Conservation (phyloP, 1,140 invertebrate genomes). For the Drosophila jambulina region DNA sequence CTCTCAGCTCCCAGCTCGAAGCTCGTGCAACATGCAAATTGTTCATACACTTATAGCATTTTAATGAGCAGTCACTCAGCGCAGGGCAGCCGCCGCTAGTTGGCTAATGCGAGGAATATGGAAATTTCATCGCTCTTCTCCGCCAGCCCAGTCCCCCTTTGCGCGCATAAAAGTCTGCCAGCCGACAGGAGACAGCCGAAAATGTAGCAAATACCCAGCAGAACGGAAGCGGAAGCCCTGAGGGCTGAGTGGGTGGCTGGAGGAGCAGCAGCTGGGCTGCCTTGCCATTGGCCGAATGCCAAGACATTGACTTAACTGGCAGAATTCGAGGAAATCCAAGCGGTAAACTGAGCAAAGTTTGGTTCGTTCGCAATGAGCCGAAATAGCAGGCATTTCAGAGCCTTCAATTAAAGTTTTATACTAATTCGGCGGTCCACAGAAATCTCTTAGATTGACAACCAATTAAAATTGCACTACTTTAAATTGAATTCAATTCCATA, state of each 20-base stretch:
- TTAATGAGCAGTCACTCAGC: slow-evolving; percentile 61
- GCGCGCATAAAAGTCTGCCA: slow-evolving; percentile 29
- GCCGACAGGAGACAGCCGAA: slow-evolving; percentile 62
- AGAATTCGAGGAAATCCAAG: slow-evolving; percentile 6
- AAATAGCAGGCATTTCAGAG: neutral
- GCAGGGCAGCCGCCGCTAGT: slow-evolving; percentile 30
- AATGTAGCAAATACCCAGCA: slow-evolving; percentile 53
- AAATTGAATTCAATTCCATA: neutral
- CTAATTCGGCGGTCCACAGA: too few relatives aligned
- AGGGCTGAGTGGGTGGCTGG: slow-evolving; percentile 7
- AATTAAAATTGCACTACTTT: neutral
- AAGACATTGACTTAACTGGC: slow-evolving; percentile 39
- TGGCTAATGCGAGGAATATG: slow-evolving; percentile 71
- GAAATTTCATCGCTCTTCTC: slow-evolving; percentile 53
- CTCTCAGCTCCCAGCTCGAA: slow-evolving; percentile 28
- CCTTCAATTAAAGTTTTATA: neutral
- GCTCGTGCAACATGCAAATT: slow-evolving; percentile 75
- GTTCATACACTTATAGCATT: slow-evolving; percentile 73
- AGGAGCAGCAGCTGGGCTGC: slow-evolving; percentile 12
- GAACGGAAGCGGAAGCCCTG: slow-evolving; percentile 52
- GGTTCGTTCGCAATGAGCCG: neutral
- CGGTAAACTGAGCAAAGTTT: slow-evolving; percentile 1
- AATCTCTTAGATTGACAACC: neutral
- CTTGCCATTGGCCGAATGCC: slow-evolving; percentile 47
- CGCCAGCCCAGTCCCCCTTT: slow-evolving; percentile 10